Conservation (phyloP, 2,888 invertebrate species). For the Mactromeris polynyma region DNA sequence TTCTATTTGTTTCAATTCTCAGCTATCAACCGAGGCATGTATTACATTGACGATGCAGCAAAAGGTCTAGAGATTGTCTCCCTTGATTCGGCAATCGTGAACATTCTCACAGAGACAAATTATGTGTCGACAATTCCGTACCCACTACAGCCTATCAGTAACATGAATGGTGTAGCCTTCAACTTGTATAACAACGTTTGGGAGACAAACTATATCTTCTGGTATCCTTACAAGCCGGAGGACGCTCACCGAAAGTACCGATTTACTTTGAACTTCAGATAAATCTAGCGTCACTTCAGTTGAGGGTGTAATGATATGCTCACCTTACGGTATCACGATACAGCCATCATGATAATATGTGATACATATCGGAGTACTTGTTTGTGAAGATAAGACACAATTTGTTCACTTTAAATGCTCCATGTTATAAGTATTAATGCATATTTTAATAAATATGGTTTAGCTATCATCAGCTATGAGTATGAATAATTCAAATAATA, state of each 20-base stretch:
- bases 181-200: constrained; percentile 85
- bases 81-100: constrained; percentile 78
- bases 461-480: no score
- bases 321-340: no score
- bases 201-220: constrained; percentile 85
- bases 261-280: constrained; percentile 70
- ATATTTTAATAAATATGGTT: no score
- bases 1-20: constrained; percentile 50
- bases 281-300: neutral
- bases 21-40: constrained; percentile 78
- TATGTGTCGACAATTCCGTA: constrained; percentile 76
- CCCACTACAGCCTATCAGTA: constrained; percentile 74
- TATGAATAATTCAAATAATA: no score
- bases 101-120: constrained; percentile 69
- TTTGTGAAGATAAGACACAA: no score
- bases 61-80: constrained; percentile 72
- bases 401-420: no score
- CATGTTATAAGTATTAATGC: no score
- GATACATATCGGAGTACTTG: no score
- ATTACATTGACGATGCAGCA: constrained; percentile 70
- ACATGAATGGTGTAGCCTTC: constrained; percentile 80
- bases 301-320: no score
- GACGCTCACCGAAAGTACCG: constrained; percentile 74
- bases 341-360: no score
- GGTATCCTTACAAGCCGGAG: constrained; percentile 83